Conservation (phyloP, 2,113 vertebrate species). For the Lycaon pictus region DNA sequence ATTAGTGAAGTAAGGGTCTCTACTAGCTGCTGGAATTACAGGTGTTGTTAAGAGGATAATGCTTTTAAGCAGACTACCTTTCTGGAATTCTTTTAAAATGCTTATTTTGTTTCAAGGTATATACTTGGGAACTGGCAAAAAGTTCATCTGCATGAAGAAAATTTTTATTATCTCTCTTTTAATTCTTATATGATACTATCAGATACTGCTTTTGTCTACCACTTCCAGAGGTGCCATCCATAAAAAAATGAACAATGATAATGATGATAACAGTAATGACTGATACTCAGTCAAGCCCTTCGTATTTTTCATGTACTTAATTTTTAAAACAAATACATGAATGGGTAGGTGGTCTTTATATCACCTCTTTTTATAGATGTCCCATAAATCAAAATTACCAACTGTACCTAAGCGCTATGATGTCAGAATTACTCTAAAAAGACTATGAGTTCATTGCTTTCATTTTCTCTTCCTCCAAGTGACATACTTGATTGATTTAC, state of each 20-base stretch:
- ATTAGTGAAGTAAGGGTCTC: background rate
- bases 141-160: background rate
- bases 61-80: background rate
- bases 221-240: background rate
- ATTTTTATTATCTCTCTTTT: background rate
- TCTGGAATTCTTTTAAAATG: background rate
- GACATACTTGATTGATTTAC: background rate
- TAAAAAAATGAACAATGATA: background rate
- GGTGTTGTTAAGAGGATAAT: background rate
- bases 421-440: background rate
- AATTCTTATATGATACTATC: background rate
- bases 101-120: background rate
- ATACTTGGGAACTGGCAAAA: slow-evolving; percentile 29
- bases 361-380: background rate
- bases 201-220: background rate
- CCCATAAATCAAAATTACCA: background rate
- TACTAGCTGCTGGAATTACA: background rate
- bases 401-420: background rate
- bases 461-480: background rate
- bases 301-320: background rate
- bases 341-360: background rate
- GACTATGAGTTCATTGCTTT: background rate
- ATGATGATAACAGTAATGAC: background rate
- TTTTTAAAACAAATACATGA: background rate
- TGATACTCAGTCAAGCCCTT: background rate